Conservation (phyloP, 2,888 invertebrate genomes). For the Tenthredo livida region DNA sequence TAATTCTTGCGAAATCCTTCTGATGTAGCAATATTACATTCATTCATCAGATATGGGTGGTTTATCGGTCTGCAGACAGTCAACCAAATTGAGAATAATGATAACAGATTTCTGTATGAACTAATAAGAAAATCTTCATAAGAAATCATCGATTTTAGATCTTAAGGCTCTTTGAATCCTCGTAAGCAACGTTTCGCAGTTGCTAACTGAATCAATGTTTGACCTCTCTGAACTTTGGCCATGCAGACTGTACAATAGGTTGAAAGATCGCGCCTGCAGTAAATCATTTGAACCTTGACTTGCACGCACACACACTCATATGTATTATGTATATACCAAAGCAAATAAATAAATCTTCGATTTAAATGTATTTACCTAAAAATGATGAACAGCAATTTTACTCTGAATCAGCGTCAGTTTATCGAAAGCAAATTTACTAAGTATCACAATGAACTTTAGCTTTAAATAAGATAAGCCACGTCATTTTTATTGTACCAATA, state of each 20-base stretch:
- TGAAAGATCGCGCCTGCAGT: constrained; percentile 21
- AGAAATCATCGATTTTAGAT: background rate
- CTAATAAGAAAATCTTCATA: background rate
- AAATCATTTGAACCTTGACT: constrained; percentile 21
- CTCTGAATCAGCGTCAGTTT: background rate
- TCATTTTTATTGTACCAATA: background rate
- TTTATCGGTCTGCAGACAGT: background rate
- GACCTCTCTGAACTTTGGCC: constrained; percentile 9
- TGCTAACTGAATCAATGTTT: constrained; percentile 37
- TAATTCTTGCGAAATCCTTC: background rate
- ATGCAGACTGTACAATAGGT: constrained; percentile 22
- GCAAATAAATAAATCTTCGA: constrained; percentile 3
- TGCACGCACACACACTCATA: background rate
- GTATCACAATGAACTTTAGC: constrained; percentile 43
- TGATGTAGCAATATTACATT: background rate
- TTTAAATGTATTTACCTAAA: background rate
- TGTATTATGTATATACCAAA: background rate
- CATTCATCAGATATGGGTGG: background rate
- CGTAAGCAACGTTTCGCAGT: background rate
- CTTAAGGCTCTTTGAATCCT: background rate
- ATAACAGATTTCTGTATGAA: background rate
- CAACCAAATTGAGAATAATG: background rate
- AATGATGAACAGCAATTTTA: constrained; percentile 8
- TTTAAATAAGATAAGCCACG: constrained; percentile 25
- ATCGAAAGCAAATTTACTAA: constrained; percentile 28